Evolutionary conservation across 1,140 invertebrate genomes (phyloP).

Genomic region (Danaus melanippus): DNA sequence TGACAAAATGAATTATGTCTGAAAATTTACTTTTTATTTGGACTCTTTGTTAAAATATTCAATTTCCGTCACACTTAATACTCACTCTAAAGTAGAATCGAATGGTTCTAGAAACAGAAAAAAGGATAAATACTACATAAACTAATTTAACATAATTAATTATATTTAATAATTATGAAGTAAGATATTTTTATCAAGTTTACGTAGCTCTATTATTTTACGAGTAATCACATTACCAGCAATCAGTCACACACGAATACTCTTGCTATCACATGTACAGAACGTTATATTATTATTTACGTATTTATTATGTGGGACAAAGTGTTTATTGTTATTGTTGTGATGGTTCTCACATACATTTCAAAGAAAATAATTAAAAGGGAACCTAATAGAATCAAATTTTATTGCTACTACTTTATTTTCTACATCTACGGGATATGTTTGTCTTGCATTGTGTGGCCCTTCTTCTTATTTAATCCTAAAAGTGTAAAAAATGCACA

Average conservation of each 20-base stretch:
- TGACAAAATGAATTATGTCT: too few relatives aligned
- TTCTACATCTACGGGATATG: conserved; percentile 34
- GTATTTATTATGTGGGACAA: conserved; percentile 39
- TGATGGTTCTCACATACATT: conserved; percentile 31
- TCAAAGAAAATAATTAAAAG: conserved; percentile 35
- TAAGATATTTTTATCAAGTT: too few relatives aligned
- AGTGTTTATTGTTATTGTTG: conserved; percentile 25
- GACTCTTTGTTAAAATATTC: too few relatives aligned
- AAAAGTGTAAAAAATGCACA: conserved; percentile 46
- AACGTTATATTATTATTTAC: background rate
- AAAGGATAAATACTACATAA: too few relatives aligned
- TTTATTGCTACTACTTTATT: conserved; percentile 36
- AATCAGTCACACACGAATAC: conserved; percentile 3
- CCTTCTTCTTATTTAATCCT: conserved; percentile 42
- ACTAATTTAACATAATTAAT: too few relatives aligned
- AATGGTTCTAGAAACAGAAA: too few relatives aligned
- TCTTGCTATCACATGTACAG: conserved; percentile 1
- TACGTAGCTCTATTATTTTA: too few relatives aligned
- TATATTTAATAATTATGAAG: too few relatives aligned
- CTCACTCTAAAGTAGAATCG: too few relatives aligned
- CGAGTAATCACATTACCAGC: too few relatives aligned
- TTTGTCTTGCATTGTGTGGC: conserved; percentile 40
- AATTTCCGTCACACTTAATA: too few relatives aligned
- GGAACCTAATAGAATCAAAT: conserved; percentile 42
- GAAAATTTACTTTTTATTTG: too few relatives aligned